phyloP scores from a whole-genome alignment of 2,797 vertebrate genomes.

The Myiotriccus ornatus region DNA sequence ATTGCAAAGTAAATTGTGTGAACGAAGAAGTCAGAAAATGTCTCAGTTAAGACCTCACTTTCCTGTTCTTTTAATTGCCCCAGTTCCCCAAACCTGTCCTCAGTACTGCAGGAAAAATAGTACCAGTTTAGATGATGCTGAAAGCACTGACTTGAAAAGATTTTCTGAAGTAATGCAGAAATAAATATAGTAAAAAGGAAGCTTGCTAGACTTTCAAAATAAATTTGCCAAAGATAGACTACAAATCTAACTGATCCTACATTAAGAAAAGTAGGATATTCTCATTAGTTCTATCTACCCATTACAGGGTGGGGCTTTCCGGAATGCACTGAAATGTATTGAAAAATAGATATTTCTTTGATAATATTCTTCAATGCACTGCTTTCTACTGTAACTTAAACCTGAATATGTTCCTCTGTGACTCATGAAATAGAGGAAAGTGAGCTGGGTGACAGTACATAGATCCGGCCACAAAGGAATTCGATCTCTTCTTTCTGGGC shows the following conservation, averaged over 20 bases:
- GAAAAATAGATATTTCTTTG: background rate
- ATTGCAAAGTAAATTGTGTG: background rate
- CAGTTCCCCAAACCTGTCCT: background rate
- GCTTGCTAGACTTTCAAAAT: background rate
- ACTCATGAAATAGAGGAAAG: background rate
- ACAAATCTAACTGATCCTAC: background rate
- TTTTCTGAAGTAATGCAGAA: background rate
- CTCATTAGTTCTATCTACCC: background rate
- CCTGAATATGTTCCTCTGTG: background rate
- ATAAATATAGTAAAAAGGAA: background rate
- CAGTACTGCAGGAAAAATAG: background rate
- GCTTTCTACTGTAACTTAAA: background rate
- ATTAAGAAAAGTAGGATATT: background rate
- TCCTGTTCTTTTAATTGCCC: background rate
- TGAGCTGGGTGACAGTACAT: background rate
- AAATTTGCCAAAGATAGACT: background rate
- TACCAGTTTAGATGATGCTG: background rate
- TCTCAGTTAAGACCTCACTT: background rate
- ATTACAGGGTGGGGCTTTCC: fast-evolving
- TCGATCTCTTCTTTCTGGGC: background rate
- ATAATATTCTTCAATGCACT: background rate
- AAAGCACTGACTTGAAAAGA: background rate
- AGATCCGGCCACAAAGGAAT: background rate
- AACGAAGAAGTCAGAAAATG: background rate
- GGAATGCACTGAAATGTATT: background rate